These are phyloP conservation scores for Aphelenchoides besseyi DNA, from an alignment of 1,140 invertebrate genomes.

Conservation along the genomic window DNA sequence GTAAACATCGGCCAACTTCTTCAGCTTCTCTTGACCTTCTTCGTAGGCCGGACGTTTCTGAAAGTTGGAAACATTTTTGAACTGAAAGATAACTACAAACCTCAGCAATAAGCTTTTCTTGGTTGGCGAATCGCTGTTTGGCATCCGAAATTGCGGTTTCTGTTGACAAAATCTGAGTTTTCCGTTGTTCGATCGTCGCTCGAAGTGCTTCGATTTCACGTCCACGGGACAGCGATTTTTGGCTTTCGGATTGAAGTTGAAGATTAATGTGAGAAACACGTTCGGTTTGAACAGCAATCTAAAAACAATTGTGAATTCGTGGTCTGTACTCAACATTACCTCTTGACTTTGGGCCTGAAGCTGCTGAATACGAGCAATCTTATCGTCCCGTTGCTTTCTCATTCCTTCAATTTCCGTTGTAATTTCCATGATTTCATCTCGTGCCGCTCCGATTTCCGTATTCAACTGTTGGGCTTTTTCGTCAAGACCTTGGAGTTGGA, in stretches of 20 bases:
- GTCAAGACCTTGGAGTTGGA: slow-evolving; percentile 76
- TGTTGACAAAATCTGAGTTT: slow-evolving; percentile 27
- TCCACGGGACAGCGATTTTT: slow-evolving; percentile 34
- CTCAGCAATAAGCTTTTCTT: slow-evolving; percentile 47
- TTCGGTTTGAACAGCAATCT: slow-evolving; percentile 48
- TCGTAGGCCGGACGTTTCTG: slow-evolving; percentile 38
- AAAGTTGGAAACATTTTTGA: slow-evolving; percentile 18
- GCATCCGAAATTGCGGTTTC: slow-evolving; percentile 31
- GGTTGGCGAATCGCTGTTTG: slow-evolving; percentile 29
- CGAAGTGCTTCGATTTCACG: slow-evolving; percentile 44
- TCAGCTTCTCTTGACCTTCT: slow-evolving; percentile 16
- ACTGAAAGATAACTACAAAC: slow-evolving; percentile 26
- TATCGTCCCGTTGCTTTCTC: slow-evolving; percentile 77
- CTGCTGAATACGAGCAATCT: slow-evolving; percentile 81
- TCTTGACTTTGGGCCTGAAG: slow-evolving; percentile 70
- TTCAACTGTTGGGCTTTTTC: slow-evolving; percentile 81
- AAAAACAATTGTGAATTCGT: slow-evolving; percentile 25
- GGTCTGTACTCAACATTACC: slow-evolving; percentile 27
- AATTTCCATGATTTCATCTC: slow-evolving; percentile 81
- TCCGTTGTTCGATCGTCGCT: slow-evolving; percentile 26
- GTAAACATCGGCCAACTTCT: slow-evolving; percentile 22
- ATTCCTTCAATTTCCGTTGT: slow-evolving; percentile 94
- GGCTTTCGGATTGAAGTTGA: slow-evolving; percentile 45
- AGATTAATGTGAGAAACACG: slow-evolving; percentile 48
- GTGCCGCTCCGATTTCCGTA: slow-evolving; percentile 80